Base-by-base conservation (phyloP, 2,888 invertebrate genomes). In the Lomographa bimaculata region DNA sequence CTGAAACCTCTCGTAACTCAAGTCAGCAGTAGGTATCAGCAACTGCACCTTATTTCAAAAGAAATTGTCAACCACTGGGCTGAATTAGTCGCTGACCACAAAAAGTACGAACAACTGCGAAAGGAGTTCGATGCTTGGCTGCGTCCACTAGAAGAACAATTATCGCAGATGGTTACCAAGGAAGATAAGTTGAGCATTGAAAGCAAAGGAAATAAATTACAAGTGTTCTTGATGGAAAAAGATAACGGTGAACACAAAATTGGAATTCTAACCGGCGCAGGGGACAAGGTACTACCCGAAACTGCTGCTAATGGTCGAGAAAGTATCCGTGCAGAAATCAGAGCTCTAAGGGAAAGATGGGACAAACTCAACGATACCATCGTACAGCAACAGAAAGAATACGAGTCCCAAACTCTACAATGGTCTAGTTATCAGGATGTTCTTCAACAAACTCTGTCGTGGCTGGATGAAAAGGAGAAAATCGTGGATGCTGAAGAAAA, bases 241-340 rank as follows among this genome's bases (percentile, higher is more conserved):
- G 97, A 97, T 55, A 94, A 96, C 66, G 96, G 96, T 1, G 94
- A 95, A 58, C 93, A 94, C 59, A 93, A 95, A 57, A 90, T 98
- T 16, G 91, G 92, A 34, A 91, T 93, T 19, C 79, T 97, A 7
- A 93, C 94, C 6, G 90, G 93, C 1, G 91, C 94, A 0, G 97
- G 97, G 1, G 98, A 98, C 67, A 94, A 95, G 71, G 92, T 98
- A n/a, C 91, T 97, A 46, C 96, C 97, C 0, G 97, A 97, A 75
- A 98, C 98, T 1, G 96, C 97, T 5, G 94, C 98, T 0, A 93
- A 94, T 57, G 98, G 98, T 0, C 92, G 98, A 46, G 98, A 98
- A 75, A 92, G 91, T 33, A 94, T 98, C 37, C 92, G 98, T n/a
- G 93, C 94, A 52, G 96, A 97, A 71, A 85, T 98, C 39, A 91